A percentile compares a stretch with the other conserved stretches of the same genome.
Evolutionary conservation across 2,888 invertebrate species (phyloP).

Genomic region (Nowickia ferox): DNA sequence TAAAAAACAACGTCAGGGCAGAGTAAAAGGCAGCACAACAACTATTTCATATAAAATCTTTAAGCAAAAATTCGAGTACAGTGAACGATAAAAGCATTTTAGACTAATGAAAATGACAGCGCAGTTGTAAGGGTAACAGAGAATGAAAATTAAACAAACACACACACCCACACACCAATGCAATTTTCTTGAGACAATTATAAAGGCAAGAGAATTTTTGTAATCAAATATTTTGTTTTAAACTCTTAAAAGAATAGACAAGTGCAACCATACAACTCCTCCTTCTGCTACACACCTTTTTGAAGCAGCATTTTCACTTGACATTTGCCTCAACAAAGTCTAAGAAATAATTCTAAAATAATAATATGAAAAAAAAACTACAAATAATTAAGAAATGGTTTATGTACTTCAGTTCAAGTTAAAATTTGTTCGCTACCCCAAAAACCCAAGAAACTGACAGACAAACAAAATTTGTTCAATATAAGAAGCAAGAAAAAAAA

Average conservation of each 20-base stretch:
- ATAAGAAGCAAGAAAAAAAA: not conserved
- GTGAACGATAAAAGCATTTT: not conserved
- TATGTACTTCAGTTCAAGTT: not conserved
- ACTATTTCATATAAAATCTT: no score
- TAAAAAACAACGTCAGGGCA: no score
- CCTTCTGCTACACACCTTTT: not conserved
- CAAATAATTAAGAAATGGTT: not conserved
- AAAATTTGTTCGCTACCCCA: not conserved
- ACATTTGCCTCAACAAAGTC: not conserved
- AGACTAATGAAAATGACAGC: not conserved
- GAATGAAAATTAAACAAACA: not conserved
- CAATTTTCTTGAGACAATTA: not conserved
- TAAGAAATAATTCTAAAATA: slow-evolving; percentile 2
- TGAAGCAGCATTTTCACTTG: not conserved
- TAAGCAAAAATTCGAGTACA: not conserved
- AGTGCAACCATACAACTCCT: not conserved
- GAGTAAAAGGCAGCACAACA: no score
- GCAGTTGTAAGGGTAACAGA: not conserved
- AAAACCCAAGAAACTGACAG: slow-evolving; percentile 9
- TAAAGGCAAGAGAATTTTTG: not conserved
- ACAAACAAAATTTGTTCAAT: not conserved
- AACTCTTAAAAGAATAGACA: not conserved
- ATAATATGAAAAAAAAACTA: not conserved
- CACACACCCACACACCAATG: not conserved
- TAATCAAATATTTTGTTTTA: not conserved